phyloP scores from a whole-genome alignment of 2,797 vertebrate genomes.

The Gephyroberyx darwinii region DNA sequence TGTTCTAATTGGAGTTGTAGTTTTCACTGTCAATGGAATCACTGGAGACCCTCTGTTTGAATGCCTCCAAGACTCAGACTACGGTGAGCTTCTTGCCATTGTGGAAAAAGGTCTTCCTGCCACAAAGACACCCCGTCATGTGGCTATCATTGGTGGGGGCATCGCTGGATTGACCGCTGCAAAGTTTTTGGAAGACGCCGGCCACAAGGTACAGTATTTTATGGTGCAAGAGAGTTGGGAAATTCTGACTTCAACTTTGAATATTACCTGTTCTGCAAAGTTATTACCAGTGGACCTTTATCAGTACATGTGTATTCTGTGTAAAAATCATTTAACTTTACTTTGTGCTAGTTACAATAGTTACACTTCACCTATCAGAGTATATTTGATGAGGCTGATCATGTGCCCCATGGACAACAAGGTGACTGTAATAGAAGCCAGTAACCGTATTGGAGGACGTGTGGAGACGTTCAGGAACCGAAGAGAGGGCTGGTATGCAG shows the following conservation, averaged over 20 bases:
- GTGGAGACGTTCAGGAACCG: slow-evolving; percentile 83
- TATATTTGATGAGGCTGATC: background rate
- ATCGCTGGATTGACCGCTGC: slow-evolving; percentile 84
- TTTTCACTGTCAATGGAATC: slow-evolving; percentile 63
- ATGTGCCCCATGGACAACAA: slow-evolving; percentile 42
- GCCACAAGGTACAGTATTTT: slow-evolving; percentile 76
- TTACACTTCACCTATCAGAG: background rate
- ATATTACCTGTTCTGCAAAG: too few species aligned
- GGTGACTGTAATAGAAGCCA: slow-evolving; percentile 88
- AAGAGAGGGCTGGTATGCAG: slow-evolving; percentile 85
- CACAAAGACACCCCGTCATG: slow-evolving; percentile 68
- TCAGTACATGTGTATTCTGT: background rate
- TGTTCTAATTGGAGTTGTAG: slow-evolving; percentile 61
- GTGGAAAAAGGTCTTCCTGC: slow-evolving; percentile 79
- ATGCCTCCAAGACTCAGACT: slow-evolving; percentile 85
- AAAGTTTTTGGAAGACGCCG: slow-evolving; percentile 80
- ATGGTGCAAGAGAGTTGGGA: background rate
- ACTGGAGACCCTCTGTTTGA: slow-evolving; percentile 76
- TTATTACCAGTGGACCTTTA: too few species aligned
- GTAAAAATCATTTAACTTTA: background rate
- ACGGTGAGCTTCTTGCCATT: slow-evolving; percentile 80
- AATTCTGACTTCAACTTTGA: background rate
- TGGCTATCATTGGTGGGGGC: slow-evolving; percentile 80
- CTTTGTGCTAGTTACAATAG: background rate
- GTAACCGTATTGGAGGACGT: slow-evolving; percentile 82